phyloP scores from a whole-genome alignment of 30 jellyfish, hydroid and myxozoan species.

The Aurelia sp. region DNA sequence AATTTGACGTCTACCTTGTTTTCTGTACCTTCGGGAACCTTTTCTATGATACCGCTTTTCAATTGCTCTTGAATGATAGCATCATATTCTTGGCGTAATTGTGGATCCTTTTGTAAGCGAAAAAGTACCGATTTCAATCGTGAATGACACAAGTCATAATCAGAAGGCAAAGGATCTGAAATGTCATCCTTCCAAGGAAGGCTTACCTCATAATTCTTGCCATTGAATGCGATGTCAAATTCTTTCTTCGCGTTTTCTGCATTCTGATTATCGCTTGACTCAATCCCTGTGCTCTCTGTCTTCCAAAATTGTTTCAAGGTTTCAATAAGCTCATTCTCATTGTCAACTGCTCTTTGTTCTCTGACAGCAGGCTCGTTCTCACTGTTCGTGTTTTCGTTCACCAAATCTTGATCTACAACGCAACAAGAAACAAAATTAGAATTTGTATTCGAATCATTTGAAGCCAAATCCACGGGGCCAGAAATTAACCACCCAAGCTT shows the following conservation, averaged over 20 bases:
- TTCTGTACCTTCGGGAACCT: conserved; percentile 7
- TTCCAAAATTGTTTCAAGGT: neutral
- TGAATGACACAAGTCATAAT: conserved; percentile 16
- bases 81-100: conserved; percentile 27
- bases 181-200: conserved; percentile 25
- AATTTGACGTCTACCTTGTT: conserved; percentile 3
- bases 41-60: conserved; percentile 7
- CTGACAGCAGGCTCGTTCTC: neutral
- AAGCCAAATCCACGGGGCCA: conserved; percentile 7
- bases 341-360: neutral
- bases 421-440: conserved; percentile 15
- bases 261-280: neutral
- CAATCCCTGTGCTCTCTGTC: neutral
- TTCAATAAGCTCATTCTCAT: neutral
- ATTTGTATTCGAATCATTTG: neutral
- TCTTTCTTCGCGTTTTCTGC: neutral
- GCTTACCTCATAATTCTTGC: conserved; percentile 36
- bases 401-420: neutral
- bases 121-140: conserved; percentile 15
- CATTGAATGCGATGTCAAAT: neutral
- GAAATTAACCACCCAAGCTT: conserved; percentile 51
- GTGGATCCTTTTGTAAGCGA: neutral
- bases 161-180: neutral
- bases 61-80: conserved; percentile 27
- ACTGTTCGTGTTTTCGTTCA: neutral